Base-by-base conservation (phyloP, 2,888 invertebrate genomes). In the Myopa testacea region DNA sequence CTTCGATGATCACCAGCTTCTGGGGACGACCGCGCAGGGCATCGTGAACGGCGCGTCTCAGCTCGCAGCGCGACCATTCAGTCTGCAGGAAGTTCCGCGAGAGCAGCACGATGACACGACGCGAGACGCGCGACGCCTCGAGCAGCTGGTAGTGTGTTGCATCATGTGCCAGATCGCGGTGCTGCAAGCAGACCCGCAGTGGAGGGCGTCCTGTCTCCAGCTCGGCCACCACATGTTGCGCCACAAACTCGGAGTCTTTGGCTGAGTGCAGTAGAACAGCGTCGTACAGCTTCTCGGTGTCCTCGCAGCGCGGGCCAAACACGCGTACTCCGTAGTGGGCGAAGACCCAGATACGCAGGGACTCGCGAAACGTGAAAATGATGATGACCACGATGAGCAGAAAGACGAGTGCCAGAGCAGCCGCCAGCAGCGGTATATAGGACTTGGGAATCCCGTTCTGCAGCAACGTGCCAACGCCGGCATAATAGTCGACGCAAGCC, bases 221-320 rank as follows among this genome's bases (percentile, higher is more conserved):
- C 87, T 96, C 95, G 62, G 94, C 93, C n/a, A 95, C 95, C 84
- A 97, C 90, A 74, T 95, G 94, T 85, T 95, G 95, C 75, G 95
- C 92, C 7, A 97, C 95, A 87, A 96, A 96, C 87, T 95, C 94
- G 84, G 96, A 96, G 89, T 97, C 97, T 90, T 96, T 96, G 55
- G 96, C 95, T 84, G 96, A 96, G 90, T 98, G 98, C 85, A 96
- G 94, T 16, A 98, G 93, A 87, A 98, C 96, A 12, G 96, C 97
- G 86, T 98, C 98, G 90, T 96, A 97, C 55, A 96, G 91, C 85
- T 96, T 95, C 86, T 96, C 95, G 75, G 93, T 92, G 84, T 96
- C 95, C 87, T 95, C 96, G 79, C 93, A 93, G 14, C 94, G 92
- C 80, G 93, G 93, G 52, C 92, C 92, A 87, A 95, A 95, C 80